Evolutionary conservation across 2,888 invertebrate species (phyloP), one percentile per base, ranked within the genome.

Genomic region (Lepas anatifera): DNA sequence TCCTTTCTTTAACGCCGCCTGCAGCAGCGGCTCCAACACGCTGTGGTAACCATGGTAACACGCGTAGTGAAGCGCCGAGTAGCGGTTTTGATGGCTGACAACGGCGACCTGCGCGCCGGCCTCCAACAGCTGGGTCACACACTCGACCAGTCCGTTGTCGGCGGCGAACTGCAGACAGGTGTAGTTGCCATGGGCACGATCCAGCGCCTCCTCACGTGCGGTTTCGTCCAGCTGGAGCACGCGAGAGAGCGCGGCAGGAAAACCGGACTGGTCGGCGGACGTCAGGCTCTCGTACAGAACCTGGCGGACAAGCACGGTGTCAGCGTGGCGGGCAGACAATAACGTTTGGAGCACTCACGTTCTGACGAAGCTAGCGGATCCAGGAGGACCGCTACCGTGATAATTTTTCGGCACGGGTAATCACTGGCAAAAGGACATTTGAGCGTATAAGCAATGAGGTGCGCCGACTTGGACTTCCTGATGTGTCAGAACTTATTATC

Each of bases 51-150:
- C 73, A 67, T 73, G 66, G 39, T 25, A 39, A 27, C 66, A 66
- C 25, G 66, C 66, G 39, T 25, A 66, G 27, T 39, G n/a, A 11
- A 66, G 39, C 66, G 39, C 39, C 13, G 18, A 25, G 39, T 22
- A 35, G 25, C 39, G 39, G n/a, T n/a, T 25, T 1, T 6, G 18
- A 6, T 10, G n/a, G 16, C 3, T 27, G 39, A 39, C 66, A 11
- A 39, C n/a, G 25, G 6, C 64, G n/a, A 39, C 11, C 32, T n/a
- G 11, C 25, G 86, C 87, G 71, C 86, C 86, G 69, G 84, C 79
- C 71, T 84, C 81, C 18, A 88, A 77, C 50, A 89, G 78, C 6
- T 83, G 79, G 74, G 84, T 80, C 0, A 86, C 83, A 69, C 86
- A 87, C 43, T 84, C 81, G 43, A 81, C 41, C 50, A 74, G 67